These are phyloP conservation scores for Andrena minutula DNA, from an alignment of 2,888 invertebrate species.

Conservation along the genomic window DNA sequence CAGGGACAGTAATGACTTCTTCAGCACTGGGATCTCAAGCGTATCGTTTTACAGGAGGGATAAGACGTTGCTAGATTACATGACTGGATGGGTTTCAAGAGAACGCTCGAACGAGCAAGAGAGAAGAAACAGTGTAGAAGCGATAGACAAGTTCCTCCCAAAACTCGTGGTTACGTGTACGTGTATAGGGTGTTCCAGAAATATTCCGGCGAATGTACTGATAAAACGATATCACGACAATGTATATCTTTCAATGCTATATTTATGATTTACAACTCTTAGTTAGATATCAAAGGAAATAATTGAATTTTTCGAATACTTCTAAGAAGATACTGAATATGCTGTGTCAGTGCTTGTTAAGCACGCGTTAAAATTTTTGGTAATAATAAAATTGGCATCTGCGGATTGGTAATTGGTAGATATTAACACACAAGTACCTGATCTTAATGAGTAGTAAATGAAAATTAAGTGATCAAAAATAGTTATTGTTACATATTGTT, in stretches of 20 bases:
- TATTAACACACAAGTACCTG: too few species aligned
- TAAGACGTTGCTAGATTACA: conserved; percentile 68
- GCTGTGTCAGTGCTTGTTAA: too few species aligned
- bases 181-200: not conserved
- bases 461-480: too few species aligned
- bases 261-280: too few species aligned
- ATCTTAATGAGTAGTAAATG: too few species aligned
- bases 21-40: conserved; percentile 77
- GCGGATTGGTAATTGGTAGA: too few species aligned
- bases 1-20: conserved; percentile 72
- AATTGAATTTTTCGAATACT: too few species aligned
- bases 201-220: not conserved
- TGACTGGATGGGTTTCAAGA: conserved; percentile 54
- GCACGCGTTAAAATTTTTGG: too few species aligned
- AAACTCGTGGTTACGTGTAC: conserved; percentile 37
- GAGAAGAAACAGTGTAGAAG: conserved; percentile 35
- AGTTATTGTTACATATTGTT: too few species aligned
- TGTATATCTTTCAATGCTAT: not conserved
- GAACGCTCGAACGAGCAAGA: conserved; percentile 21
- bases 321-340: too few species aligned
- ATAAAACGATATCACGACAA: not conserved
- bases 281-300: too few species aligned
- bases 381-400: too few species aligned
- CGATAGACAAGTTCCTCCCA: conserved; percentile 23
- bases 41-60: conserved; percentile 79